Conservation (phyloP, 1,140 invertebrate species). For the Scaptomyza montana region DNA sequence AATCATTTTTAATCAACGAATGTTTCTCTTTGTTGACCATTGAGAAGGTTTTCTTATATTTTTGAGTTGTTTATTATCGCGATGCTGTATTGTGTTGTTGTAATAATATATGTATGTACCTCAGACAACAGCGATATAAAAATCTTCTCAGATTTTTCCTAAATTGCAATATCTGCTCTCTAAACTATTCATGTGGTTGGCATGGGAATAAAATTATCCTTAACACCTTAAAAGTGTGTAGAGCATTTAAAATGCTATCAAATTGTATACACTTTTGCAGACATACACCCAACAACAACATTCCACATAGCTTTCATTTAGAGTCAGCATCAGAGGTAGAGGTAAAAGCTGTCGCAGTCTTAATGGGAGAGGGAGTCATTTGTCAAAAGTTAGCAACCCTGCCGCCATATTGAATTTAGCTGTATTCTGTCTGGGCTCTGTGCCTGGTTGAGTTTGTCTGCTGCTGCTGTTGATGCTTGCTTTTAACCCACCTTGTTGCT, state of each 20-base stretch:
- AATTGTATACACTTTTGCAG: constrained; percentile 33
- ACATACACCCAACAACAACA: constrained; percentile 3
- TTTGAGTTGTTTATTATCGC: no score
- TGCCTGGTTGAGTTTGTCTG: constrained; percentile 34
- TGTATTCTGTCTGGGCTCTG: constrained; percentile 42
- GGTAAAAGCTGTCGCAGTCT: not conserved
- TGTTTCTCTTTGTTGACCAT: no score
- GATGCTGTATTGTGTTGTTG: no score
- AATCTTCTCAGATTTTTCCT: not conserved
- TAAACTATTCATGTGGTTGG: not conserved
- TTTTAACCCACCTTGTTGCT: constrained; percentile 71
- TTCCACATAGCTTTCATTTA: not conserved
- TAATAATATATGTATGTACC: not conserved
- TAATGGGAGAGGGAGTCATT: constrained; percentile 56
- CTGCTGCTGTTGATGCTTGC: constrained; percentile 16
- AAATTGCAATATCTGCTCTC: not conserved
- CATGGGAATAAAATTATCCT: constrained; percentile 9
- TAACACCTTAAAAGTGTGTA: constrained; percentile 18
- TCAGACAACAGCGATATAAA: not conserved
- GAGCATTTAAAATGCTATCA: constrained; percentile 46
- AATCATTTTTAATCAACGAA: no score
- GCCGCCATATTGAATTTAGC: constrained; percentile 76
- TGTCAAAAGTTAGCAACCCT: constrained; percentile 75
- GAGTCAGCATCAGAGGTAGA: constrained; percentile 1
- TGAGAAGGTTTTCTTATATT: no score